A percentile compares a stretch with the other conserved stretches of the same genome.
Evolutionary conservation across 2,113 vertebrate genomes (phyloP).

Genomic region (Crypturellus undulatus): DNA sequence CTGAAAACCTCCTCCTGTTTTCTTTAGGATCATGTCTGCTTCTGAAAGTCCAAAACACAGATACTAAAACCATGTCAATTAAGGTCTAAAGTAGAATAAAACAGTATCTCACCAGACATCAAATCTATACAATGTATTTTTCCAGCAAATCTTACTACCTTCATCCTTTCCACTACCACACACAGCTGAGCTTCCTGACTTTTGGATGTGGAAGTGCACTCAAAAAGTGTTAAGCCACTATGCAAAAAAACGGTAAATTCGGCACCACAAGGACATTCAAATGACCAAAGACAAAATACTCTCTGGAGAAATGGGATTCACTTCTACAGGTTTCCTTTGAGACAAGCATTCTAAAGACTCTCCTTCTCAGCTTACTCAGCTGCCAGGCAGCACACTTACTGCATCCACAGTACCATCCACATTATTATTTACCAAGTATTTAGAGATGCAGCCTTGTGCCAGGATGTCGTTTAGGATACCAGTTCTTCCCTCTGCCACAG

Average conservation of each 20-base stretch:
- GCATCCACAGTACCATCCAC: not conserved
- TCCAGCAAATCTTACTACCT: not conserved
- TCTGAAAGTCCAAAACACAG: not conserved
- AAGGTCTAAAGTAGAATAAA: not conserved
- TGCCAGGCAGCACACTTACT: not conserved
- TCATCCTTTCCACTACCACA: not conserved
- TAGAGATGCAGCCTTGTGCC: not conserved
- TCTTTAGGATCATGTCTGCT: not conserved
- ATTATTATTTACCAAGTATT: not conserved
- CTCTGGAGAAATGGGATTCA: not conserved
- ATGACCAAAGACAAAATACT: not conserved
- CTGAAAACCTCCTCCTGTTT: not conserved
- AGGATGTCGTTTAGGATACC: not conserved
- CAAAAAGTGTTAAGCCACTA: not conserved
- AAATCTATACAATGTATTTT: not conserved
- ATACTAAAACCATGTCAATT: not conserved
- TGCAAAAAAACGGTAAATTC: not conserved
- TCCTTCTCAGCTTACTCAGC: not conserved
- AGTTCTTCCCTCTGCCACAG: not conserved
- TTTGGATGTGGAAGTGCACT: not conserved
- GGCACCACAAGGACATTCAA: not conserved
- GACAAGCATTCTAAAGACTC: not conserved
- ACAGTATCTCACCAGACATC: not conserved
- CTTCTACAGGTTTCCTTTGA: not conserved
- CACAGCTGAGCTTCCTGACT: not conserved